These are phyloP conservation scores for Endomychus coccineus DNA, from an alignment of 2,888 invertebrate genomes.

Conservation along the genomic window DNA sequence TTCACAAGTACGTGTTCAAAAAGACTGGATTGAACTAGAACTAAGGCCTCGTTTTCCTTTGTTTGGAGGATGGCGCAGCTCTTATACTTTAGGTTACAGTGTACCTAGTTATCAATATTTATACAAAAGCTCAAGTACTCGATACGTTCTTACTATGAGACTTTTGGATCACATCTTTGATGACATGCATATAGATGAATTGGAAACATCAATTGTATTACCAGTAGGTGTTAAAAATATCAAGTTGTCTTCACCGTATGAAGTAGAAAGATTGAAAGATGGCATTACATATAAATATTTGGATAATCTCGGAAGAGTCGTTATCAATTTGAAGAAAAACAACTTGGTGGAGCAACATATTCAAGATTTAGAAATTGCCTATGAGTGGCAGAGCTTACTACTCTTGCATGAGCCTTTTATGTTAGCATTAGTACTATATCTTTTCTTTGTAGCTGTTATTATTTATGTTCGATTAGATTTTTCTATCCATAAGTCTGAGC, in stretches of 20 bases:
- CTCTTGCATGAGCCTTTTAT: slow-evolving; percentile 92
- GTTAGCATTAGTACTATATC: slow-evolving; percentile 79
- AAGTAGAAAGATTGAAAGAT: slow-evolving; percentile 66
- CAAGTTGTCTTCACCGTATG: slow-evolving; percentile 73
- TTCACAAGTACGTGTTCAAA: slow-evolving; percentile 79
- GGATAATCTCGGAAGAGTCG: slow-evolving; percentile 89
- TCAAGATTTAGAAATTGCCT: slow-evolving; percentile 84
- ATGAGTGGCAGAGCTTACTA: slow-evolving; percentile 75
- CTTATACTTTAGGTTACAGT: slow-evolving; percentile 87
- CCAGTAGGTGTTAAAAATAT: slow-evolving; percentile 89
- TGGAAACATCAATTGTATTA: slow-evolving; percentile 80
- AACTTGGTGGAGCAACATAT: slow-evolving; percentile 96
- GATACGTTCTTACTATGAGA: slow-evolving; percentile 81
- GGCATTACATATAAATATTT: slow-evolving; percentile 85
- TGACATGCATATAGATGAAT: slow-evolving; percentile 90
- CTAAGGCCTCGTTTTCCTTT: slow-evolving; percentile 94
- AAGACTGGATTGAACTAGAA: slow-evolving; percentile 91
- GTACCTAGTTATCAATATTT: slow-evolving; percentile 96
- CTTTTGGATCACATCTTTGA: slow-evolving; percentile 95
- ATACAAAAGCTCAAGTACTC: slow-evolving; percentile 57
- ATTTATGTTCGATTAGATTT: slow-evolving; percentile 94
- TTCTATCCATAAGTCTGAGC: slow-evolving; percentile 56
- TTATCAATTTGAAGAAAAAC: slow-evolving; percentile 69
- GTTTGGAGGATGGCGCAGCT: slow-evolving; percentile 98
- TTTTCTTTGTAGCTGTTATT: slow-evolving; percentile 86